Base-by-base conservation (phyloP, 2,797 vertebrate species). In the Champsocephalus gunnari region DNA sequence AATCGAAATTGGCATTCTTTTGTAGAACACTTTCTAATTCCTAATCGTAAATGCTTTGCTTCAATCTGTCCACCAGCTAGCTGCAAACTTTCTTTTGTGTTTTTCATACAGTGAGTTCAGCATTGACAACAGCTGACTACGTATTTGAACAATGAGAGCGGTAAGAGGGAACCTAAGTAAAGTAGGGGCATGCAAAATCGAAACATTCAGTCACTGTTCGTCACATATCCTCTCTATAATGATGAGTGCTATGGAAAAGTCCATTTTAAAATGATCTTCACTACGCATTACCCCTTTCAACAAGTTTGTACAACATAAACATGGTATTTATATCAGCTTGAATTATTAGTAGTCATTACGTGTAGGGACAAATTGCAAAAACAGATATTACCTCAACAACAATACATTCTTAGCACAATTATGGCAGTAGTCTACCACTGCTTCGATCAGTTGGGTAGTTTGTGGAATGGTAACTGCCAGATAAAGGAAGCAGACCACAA, bases 121-220 rank as follows among this genome's bases (percentile, higher is more conserved):
- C 4, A 4, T 44, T 55, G 14, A 71, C 79, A 77, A 65, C 55
- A 60, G 54, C n/a, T 59, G 4, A n/a, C 16, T 24, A 28, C 14
- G 63, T 70, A 75, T 57, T 57, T 61, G 41, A 45, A 28, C 44
- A 38, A 79, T 64, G 43, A 59, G 62, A 32, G 21, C 10, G 1
- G 34, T 17, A 47, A 69, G 3, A 66, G 14, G 43, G n/a, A 65
- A 83, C 32, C 17, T 54, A 56, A 71, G 28, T 64, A 19, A 59
- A 47, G 70, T 49, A 16, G 5, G 41, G 50, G 13, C 9, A 17
- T 28, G 12, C n/a, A 41, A 50, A 74, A 67, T 24, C 17, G 62
- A 70, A 69, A 66, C 28, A 41, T 16, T 32, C 58, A 66, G n/a
- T 50, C 34, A 3, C 12, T 60, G 55, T 17, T 66, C 21, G 34